Evolutionary conservation across 1,140 invertebrate genomes (phyloP).

Genomic region (Drosophila carrolli): DNA sequence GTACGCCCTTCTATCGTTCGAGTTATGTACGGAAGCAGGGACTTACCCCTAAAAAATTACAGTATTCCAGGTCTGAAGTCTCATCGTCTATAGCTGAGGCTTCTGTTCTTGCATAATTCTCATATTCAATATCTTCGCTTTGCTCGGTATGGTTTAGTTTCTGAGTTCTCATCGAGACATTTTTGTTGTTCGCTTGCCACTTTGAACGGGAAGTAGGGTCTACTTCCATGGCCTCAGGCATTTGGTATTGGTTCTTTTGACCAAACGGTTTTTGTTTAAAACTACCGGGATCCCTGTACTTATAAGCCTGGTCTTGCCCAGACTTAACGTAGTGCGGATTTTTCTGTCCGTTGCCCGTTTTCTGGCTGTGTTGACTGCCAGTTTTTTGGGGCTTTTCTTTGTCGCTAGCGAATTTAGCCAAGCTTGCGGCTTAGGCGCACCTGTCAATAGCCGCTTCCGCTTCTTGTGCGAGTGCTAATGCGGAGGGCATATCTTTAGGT

Average conservation of each 20-base stretch:
- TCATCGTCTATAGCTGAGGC: not conserved
- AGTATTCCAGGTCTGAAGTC: not conserved
- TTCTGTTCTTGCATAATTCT: not conserved
- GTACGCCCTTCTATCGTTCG: not conserved
- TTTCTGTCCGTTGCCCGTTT: not conserved
- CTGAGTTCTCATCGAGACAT: not conserved
- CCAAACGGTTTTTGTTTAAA: not conserved
- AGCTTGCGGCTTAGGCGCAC: not conserved
- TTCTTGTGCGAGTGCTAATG: slow-evolving; percentile 1
- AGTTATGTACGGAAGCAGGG: not conserved
- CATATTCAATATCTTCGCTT: not conserved
- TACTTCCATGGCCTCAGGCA: not conserved
- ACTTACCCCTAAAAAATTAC: not conserved
- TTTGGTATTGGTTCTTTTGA: not conserved
- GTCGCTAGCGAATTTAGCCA: not conserved
- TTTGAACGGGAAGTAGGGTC: not conserved
- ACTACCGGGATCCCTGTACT: not conserved
- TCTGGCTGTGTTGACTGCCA: not conserved
- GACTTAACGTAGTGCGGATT: not conserved
- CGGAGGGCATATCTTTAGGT: not conserved
- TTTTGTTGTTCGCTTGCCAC: not conserved
- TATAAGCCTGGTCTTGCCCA: not conserved
- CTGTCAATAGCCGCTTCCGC: not conserved
- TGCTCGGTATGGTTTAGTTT: not conserved
- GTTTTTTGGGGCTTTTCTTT: slow-evolving; percentile 1